Conservation (phyloP, 2,113 vertebrate species). For the Okapia johnstoni region DNA sequence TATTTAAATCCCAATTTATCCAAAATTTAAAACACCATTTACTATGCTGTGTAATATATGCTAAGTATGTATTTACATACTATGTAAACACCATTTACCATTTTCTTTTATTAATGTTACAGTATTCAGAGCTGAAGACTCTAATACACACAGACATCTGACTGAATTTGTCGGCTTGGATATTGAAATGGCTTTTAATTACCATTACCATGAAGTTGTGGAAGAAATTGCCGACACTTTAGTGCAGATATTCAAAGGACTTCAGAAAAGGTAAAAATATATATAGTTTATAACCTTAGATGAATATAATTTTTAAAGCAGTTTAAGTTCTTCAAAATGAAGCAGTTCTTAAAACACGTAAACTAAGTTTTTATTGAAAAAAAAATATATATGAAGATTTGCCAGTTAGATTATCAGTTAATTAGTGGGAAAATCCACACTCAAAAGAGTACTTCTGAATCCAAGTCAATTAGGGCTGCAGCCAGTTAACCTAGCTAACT, state of each 20-base stretch:
- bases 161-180: conserved; percentile 99
- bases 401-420: background rate
- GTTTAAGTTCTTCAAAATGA: background rate
- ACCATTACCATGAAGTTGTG: conserved; percentile 98
- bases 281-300: background rate
- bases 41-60: background rate
- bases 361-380: conserved; percentile 10
- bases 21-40: conserved; percentile 57
- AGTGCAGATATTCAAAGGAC: conserved; percentile 98
- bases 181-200: conserved; percentile 99
- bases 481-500: background rate
- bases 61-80: background rate
- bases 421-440: background rate
- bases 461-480: background rate
- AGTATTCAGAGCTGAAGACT: conserved; percentile 99
- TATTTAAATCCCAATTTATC: conserved; percentile 38
- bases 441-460: background rate
- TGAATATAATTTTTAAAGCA: conserved; percentile 21
- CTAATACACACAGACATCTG: conserved; percentile 97
- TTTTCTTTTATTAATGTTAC: conserved; percentile 66
- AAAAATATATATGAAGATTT: background rate
- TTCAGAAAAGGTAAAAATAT: conserved; percentile 91
- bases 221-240: conserved; percentile 97
- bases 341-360: background rate
- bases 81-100: conserved; percentile 37